These are phyloP conservation scores for Temnothorax longispinosus DNA, from an alignment of 1,140 invertebrate genomes.

Conservation along the genomic window DNA sequence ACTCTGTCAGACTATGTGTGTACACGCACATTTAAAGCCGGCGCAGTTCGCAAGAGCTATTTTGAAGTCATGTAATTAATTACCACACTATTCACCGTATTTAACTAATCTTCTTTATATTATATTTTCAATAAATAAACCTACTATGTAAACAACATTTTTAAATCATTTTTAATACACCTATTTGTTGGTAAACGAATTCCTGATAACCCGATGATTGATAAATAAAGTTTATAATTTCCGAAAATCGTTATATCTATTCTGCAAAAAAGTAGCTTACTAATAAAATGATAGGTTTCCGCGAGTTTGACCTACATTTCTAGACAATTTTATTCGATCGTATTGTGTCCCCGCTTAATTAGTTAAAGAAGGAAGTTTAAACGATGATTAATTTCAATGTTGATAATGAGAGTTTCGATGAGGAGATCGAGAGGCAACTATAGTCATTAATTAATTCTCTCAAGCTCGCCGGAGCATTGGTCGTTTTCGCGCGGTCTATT, in stretches of 20 bases:
- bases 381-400: slow-evolving; percentile 64
- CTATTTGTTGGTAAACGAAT: neutral
- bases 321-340: slow-evolving; percentile 13
- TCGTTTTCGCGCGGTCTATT: slow-evolving; percentile 30
- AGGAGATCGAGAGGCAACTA: neutral
- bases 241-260: neutral
- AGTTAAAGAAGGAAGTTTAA: neutral
- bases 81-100: slow-evolving; percentile 53
- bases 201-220: neutral
- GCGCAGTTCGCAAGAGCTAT: slow-evolving; percentile 71
- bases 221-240: neutral
- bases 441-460: slow-evolving; percentile 65
- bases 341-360: slow-evolving; percentile 28
- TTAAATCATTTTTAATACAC: neutral
- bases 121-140: slow-evolving; percentile 2
- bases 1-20: slow-evolving; percentile 37
- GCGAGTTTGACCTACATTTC: neutral
- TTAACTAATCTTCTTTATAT: slow-evolving; percentile 18
- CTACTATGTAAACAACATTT: no score
- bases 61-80: slow-evolving; percentile 67
- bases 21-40: slow-evolving; percentile 42
- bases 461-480: neutral
- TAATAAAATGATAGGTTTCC: neutral
- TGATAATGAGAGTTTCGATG: slow-evolving; percentile 59
- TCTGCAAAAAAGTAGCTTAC: neutral